These are phyloP conservation scores for Andrena camellia DNA, from an alignment of 2,888 invertebrate genomes.

Conservation along the genomic window DNA sequence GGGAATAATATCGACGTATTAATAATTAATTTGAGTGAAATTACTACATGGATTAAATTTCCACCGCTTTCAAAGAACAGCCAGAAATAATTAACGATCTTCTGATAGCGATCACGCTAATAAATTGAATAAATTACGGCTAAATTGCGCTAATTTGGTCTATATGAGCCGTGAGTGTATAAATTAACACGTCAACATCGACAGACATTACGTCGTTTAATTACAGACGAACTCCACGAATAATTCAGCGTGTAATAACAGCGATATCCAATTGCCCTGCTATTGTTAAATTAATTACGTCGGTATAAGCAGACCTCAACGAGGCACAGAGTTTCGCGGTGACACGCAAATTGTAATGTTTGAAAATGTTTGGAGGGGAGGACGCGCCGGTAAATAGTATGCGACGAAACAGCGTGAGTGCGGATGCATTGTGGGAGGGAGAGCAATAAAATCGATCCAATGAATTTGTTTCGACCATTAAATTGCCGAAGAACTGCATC, in stretches of 20 bases:
- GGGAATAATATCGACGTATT: too few species aligned
- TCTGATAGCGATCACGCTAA: neutral
- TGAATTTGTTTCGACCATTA: constrained; percentile 35
- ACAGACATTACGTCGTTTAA: neutral
- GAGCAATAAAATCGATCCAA: constrained; percentile 36
- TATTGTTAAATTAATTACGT: constrained; percentile 52
- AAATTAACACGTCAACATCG: constrained; percentile 30
- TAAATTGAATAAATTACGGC: neutral
- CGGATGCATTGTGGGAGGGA: too few species aligned
- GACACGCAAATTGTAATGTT: constrained; percentile 34
- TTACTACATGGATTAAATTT: too few species aligned
- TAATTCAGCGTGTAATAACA: constrained; percentile 34
- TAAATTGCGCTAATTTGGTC: neutral
- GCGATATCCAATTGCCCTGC: constrained; percentile 42
- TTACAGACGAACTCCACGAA: neutral
- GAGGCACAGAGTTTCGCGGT: constrained; percentile 30
- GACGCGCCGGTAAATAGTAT: constrained; percentile 10
- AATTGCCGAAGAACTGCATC: constrained; percentile 41
- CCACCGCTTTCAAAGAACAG: neutral
- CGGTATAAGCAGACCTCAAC: constrained; percentile 8
- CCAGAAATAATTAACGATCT: neutral
- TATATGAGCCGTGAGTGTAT: constrained; percentile 16
- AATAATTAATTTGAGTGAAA: too few species aligned
- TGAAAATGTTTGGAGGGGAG: constrained; percentile 41
- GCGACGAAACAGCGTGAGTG: neutral